These are phyloP conservation scores for Alces alces DNA, from an alignment of 2,113 vertebrate species.

Conservation along the genomic window DNA sequence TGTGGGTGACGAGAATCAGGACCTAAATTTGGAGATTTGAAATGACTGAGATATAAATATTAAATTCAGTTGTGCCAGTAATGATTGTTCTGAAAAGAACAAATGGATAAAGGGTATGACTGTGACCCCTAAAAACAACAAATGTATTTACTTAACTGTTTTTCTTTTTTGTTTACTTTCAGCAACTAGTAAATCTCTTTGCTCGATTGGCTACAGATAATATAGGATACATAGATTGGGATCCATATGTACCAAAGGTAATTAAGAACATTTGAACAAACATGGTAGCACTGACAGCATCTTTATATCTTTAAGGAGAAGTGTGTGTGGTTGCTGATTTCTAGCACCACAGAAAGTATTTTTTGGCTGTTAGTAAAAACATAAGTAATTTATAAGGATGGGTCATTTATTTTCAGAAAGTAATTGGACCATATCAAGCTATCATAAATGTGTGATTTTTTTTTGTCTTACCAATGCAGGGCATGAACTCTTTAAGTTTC, in stretches of 20 bases:
- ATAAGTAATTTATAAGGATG: not conserved
- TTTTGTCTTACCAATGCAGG: not conserved
- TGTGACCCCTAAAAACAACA: not conserved
- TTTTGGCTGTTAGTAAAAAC: not conserved
- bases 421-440: not conserved
- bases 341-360: not conserved
- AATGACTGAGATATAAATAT: not conserved
- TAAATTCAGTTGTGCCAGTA: not conserved
- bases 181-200: constrained; percentile 98
- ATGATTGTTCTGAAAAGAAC: not conserved
- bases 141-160: not conserved
- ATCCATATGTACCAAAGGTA: constrained; percentile 97
- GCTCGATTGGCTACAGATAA: constrained; percentile 96
- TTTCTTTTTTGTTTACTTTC: constrained; percentile 47
- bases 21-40: constrained; percentile 3
- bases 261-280: constrained; percentile 53
- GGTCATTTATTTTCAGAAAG: constrained; percentile 1
- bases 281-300: not conserved
- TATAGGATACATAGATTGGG: constrained; percentile 98
- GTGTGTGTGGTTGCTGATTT: not conserved
- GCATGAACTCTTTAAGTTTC: not conserved
- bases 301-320: not conserved
- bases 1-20: not conserved
- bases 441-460: not conserved
- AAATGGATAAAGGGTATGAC: not conserved